Evolutionary conservation across 2,797 vertebrate species (phyloP).

Genomic region (Caiman crocodilus): DNA sequence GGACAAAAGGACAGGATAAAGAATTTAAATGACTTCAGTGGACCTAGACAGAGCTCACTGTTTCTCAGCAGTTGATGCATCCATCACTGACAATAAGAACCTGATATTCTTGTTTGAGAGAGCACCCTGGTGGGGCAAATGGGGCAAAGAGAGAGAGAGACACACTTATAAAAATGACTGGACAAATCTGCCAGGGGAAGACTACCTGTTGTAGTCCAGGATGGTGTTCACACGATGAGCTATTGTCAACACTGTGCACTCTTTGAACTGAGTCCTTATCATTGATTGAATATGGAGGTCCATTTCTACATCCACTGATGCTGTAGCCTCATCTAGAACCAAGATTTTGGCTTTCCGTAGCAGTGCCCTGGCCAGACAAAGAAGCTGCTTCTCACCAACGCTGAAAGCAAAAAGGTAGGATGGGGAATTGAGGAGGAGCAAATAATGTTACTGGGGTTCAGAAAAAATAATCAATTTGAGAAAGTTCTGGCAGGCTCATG

Average conservation of each 20-base stretch:
- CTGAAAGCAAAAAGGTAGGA: constrained; percentile 75
- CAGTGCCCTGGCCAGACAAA: constrained; percentile 94
- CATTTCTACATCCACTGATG: constrained; percentile 92
- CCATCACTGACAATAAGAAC: background rate
- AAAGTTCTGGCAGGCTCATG: background rate
- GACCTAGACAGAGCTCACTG: background rate
- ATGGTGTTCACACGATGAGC: constrained; percentile 92
- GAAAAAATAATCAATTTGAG: background rate
- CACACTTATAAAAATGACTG: background rate
- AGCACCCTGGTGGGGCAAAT: background rate
- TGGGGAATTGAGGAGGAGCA: background rate
- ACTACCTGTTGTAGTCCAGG: constrained; percentile 93
- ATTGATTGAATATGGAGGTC: constrained; percentile 92
- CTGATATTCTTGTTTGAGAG: too few relatives aligned
- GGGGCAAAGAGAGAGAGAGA: background rate
- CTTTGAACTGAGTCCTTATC: constrained; percentile 89
- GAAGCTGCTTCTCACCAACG: constrained; percentile 94
- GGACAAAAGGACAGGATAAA: background rate
- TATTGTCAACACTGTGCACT: constrained; percentile 92
- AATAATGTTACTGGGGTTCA: background rate
- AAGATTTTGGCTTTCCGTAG: constrained; percentile 93
- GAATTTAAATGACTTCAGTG: rapidly evolving
- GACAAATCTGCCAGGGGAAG: background rate
- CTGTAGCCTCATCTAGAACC: constrained; percentile 95
- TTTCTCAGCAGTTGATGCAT: background rate